Evolutionary conservation across 2,113 vertebrate genomes (phyloP), one percentile per base, ranked within the genome.

Genomic region (Parus major): DNA sequence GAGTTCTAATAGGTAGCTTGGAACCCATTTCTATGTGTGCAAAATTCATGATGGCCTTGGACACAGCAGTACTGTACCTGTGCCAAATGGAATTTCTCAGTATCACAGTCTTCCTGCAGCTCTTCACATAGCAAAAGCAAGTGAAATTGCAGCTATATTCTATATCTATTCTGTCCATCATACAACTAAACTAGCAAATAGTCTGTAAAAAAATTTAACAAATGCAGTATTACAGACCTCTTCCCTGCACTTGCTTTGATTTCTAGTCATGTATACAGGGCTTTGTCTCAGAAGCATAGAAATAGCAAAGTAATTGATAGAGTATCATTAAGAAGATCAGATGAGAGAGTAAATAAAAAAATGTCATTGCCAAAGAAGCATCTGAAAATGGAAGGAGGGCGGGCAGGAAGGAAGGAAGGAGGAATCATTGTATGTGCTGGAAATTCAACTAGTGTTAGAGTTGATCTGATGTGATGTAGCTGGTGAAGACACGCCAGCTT

Each of bases 381-480:
- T 72, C 93, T 76, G 15, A 69, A 82, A 73, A 59, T 39, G 28
- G 25, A n/a, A 41, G 25, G 35, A 16, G 52, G 27, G 8, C 5
- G 41, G n/a, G 52, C 23, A 57, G 53, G 36, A 61, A 52, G 25
- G 20, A 59, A 57, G 31, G 24, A 9, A 35, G n/a, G 29, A 86
- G 14, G 50, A 78, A 71, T 75, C 36, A 36, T 19, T 11, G 3
- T 69, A 27, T 28, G 8, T 69, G 50, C 15, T 61, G 75, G 39
- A 83, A 95, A 84, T 73, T 88, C 33, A 57, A 2, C 17, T 72
- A 35, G 24, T 31, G 23, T 60, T 68, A 7, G 1, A 33, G 53
- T 3, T 93, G 79, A 93, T 93, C 9, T 15, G 39, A 91, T 87
- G 41, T 85, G 87, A 90, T 61, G 36, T 60, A 79, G n/a, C 57